Evolutionary conservation across 2,113 vertebrate genomes (phyloP).

Genomic region (Mobula hypostoma): DNA sequence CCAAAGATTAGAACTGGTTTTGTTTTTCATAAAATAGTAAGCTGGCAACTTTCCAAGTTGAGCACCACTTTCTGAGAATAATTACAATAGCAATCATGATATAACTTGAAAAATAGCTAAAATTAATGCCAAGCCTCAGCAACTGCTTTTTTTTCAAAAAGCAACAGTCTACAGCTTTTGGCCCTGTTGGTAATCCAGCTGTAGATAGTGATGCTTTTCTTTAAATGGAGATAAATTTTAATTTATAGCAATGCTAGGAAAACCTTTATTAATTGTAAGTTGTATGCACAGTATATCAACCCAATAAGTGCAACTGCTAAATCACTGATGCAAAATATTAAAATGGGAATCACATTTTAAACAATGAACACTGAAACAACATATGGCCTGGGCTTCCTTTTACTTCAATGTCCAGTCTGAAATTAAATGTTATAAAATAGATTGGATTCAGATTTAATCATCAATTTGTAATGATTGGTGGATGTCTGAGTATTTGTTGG

Average conservation of each 20-base stretch:
- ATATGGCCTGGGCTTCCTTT: not conserved
- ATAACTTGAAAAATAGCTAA: not conserved
- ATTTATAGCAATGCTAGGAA: not conserved
- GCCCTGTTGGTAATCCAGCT: not conserved
- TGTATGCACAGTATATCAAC: not conserved
- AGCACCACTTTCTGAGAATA: not conserved
- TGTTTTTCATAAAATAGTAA: not conserved
- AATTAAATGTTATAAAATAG: not conserved
- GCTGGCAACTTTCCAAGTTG: not conserved
- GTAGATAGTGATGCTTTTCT: not conserved
- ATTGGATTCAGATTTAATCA: not conserved
- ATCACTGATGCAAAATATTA: not conserved
- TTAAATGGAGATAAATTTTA: not conserved
- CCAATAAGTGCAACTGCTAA: not conserved
- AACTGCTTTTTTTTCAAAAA: constrained; percentile 6
- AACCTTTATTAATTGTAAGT: not conserved
- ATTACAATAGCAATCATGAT: not conserved
- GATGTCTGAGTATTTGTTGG: no score
- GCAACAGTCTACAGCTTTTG: not conserved
- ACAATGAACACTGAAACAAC: not conserved
- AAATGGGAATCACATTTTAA: not conserved
- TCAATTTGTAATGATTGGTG: not conserved
- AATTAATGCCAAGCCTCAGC: not conserved
- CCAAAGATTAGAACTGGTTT: not conserved
- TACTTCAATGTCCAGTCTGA: not conserved